Base-by-base conservation (phyloP, 2,888 invertebrate genomes). In the Standfussiana lucernea region DNA sequence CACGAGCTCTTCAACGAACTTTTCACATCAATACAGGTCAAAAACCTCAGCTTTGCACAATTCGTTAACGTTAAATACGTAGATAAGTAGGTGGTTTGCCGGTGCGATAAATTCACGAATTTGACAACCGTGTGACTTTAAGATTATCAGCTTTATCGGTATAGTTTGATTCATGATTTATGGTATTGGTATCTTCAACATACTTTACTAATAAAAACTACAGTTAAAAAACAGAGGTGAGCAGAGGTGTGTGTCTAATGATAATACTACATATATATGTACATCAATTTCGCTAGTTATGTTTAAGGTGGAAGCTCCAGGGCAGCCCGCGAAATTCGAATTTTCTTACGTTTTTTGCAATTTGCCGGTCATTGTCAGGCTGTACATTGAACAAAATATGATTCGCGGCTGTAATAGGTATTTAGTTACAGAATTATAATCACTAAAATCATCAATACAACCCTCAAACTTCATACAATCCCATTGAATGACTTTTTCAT, bases 121-220 rank as follows among this genome's bases (percentile, higher is more conserved):
- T 79, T 68, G 84, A 79, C 62, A 68, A 84, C 71, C 71, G 84
- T 83, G 84, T n/a, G 84, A 80, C 1, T 78, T 83, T 42, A 67
- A 7, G 15, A 37, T 67, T 69, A 28, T 62, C 67, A 83, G 77
- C 53, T 35, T 40, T 66, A 35, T 28, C 65, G 35, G 61, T 11
- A 35, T 76, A n/a, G 21, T 40, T 70, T 50, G 28, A 82, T 47
- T 76, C 1, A 2, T 28, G 13, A 80, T 65, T 80, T 65, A 56
- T 45, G 5, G 13, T 64, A 40, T n/a, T 64, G 62, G 37, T 40
- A 8, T 40, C 8, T 40, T 40, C 15, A 64, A 40, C 15, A 15
- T 32, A 35, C 32, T 21, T 35, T 35, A 61, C 61, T 61, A 5
- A 35, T 21, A 21, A 61, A 61, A 61, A 59, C 32, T 35, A 11